Base-by-base conservation (phyloP, 2,888 invertebrate species). In the Lithophane ornitopus region DNA sequence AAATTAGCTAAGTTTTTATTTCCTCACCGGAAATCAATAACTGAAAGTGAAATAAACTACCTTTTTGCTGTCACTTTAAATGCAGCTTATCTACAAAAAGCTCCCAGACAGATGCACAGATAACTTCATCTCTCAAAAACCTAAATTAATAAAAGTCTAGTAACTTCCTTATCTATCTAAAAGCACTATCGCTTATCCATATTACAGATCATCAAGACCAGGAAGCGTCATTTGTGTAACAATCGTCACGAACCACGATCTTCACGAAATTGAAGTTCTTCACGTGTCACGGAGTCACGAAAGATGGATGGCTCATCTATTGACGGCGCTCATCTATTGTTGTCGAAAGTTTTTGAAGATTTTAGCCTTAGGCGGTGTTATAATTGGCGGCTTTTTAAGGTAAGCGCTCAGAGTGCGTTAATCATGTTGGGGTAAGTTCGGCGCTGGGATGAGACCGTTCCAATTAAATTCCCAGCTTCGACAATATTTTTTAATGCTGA, bases 211-310 rank as follows among this genome's bases (percentile, higher is more conserved):
- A 85, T 85, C 81, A 87, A 77, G 82, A 88, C 83, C 80, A 88
- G 89, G 89, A 89, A 89, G 80, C 41, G 59, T 82, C 56, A 81
- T 86, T 85, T 83, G 83, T 76, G 84, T 75, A 82, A 87, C 80
- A 79, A 74, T 78, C 79, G 75, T 88, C 89, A 89, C 89, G 88
- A 88, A 70, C 28, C 80, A 86, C 83, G 84, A 84, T 65, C 49
- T 85, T 82, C 85, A 88, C 82, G 84, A 89, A 86, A 85, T 76
- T 82, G 61, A 77, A 80, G 83, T 75, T 82, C 74, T 81, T 82
- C 79, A 85, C 79, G 82, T 89, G 86, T 88, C 84, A 82, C 70
- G 69, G 56, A 86, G 81, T 89, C 89, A 89, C 89, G 89, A 85
- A 81, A 80, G 39, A 80, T 67, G 71, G 59, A 79, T 72, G 56